Percentiles rank a stretch among this genome's conserved stretches.
phyloP scores from a whole-genome alignment of 2,888 invertebrate genomes.

The Hartigia nigra region DNA sequence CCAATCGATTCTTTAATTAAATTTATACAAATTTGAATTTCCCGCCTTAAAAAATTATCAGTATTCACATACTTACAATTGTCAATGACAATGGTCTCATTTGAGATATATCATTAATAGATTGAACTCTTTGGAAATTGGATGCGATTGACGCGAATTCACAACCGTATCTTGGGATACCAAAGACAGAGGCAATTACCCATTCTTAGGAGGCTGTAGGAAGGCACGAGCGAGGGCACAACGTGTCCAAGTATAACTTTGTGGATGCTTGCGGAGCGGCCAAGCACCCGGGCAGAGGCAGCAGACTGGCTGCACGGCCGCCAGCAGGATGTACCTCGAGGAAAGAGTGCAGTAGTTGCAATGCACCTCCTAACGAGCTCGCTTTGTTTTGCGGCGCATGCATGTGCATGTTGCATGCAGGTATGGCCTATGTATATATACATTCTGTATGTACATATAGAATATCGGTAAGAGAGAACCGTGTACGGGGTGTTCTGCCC shows the following conservation, averaged over 20 bases:
- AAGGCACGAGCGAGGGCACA: neutral
- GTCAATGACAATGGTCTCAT: neutral
- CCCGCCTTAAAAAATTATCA: neutral
- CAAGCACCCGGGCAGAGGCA: constrained; percentile 24
- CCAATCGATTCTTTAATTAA: neutral
- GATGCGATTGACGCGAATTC: neutral
- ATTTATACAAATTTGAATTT: neutral
- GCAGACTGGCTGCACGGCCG: constrained; percentile 30
- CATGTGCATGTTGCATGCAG: constrained; percentile 46
- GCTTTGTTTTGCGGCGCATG: constrained; percentile 64
- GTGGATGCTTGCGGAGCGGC: constrained; percentile 36
- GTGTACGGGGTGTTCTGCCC: constrained; percentile 51
- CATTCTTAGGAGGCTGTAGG: neutral
- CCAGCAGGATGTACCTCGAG: constrained; percentile 50
- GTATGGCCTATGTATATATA: constrained; percentile 29
- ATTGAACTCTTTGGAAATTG: neutral
- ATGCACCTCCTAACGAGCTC: constrained; percentile 65
- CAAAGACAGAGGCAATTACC: neutral
- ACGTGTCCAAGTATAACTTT: constrained; percentile 44
- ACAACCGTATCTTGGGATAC: neutral
- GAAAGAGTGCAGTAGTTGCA: constrained; percentile 57
- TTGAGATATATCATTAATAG: neutral
- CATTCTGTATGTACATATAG: constrained; percentile 44
- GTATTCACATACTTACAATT: neutral
- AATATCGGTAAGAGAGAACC: constrained; percentile 38